Conservation (phyloP, 2,113 vertebrate genomes). For the Cavia aperea region DNA sequence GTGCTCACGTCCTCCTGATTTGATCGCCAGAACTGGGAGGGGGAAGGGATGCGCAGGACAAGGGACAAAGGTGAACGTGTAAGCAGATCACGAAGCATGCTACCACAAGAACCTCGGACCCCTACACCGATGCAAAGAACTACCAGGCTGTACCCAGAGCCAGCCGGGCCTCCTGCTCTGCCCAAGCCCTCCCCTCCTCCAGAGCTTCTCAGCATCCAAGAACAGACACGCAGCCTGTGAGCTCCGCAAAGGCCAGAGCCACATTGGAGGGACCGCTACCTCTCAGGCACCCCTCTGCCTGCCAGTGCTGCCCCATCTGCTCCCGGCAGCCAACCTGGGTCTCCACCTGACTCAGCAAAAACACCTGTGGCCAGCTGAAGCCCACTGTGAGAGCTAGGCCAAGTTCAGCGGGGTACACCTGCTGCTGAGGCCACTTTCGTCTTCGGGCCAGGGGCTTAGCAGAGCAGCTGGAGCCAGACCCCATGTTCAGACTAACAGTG, state of each 20-base stretch:
- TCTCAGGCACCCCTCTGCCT: background rate
- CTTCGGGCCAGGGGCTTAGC: background rate
- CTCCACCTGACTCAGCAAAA: background rate
- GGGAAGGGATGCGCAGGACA: background rate
- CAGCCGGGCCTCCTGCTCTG: background rate
- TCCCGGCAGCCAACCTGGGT: background rate
- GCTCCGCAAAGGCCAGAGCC: background rate
- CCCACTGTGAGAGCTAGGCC: background rate
- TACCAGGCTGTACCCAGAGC: background rate
- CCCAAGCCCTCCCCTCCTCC: background rate
- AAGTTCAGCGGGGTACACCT: fast-evolving
- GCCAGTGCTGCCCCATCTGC: background rate
- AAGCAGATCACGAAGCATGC: background rate
- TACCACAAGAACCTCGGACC: background rate
- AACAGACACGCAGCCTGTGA: background rate
- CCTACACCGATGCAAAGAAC: background rate
- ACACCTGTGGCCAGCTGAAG: background rate
- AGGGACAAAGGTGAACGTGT: background rate
- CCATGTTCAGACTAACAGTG: background rate
- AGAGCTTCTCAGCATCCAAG: background rate
- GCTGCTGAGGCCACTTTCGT: background rate
- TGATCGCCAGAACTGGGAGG: background rate
- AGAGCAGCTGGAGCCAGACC: background rate
- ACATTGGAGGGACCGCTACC: background rate
- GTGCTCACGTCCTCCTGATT: background rate